Percentiles rank a stretch among this genome's conserved stretches.
These are phyloP conservation scores for Troides helena DNA, from an alignment of 2,888 invertebrate genomes.

Conservation along the genomic window DNA sequence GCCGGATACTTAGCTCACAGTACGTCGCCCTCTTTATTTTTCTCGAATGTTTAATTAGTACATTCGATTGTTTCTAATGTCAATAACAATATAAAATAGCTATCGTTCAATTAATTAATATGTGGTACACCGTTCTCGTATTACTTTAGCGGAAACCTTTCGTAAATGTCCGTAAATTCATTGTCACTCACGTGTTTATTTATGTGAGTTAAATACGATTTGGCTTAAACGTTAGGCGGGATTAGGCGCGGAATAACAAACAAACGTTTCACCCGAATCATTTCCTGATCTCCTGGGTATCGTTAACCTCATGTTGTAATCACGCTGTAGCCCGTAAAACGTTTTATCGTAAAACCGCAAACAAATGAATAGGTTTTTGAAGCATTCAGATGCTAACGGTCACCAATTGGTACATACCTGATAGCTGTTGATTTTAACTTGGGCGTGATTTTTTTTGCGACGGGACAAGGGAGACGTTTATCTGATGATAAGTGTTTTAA, in stretches of 20 bases:
- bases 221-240: conserved; percentile 18
- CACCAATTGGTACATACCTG: conserved; percentile 8
- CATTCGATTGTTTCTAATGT: no score
- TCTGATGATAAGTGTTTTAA: no score
- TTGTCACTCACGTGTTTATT: conserved; percentile 12
- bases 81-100: background rate
- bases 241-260: conserved; percentile 48
- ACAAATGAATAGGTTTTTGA: conserved; percentile 60
- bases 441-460: background rate
- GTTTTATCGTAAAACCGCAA: conserved; percentile 61
- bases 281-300: conserved; percentile 55
- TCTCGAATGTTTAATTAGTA: no score
- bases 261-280: conserved; percentile 43
- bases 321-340: conserved; percentile 60
- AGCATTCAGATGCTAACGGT: conserved; percentile 23
- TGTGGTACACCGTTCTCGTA: background rate
- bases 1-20: no score
- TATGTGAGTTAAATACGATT: conserved; percentile 19
- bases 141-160: background rate
- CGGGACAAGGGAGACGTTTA: no score
- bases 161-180: background rate
- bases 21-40: no score
- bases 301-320: conserved; percentile 61
- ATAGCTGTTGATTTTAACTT: conserved; percentile 5
- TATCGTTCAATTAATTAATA: background rate